Conservation (phyloP, 2,888 invertebrate genomes). For the Limnephilus rhombicus region DNA sequence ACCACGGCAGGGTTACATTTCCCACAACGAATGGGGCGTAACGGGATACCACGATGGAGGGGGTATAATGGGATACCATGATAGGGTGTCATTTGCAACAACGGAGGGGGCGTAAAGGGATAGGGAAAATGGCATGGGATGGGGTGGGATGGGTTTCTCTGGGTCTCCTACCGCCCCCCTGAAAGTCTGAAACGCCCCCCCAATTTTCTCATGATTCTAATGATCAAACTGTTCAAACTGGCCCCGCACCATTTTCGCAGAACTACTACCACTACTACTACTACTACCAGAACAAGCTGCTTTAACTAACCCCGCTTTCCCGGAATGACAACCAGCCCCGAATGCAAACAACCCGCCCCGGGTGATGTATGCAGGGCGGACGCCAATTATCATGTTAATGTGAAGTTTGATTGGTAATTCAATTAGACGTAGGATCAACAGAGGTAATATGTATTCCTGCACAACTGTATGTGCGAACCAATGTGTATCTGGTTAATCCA, state of each 20-base stretch:
- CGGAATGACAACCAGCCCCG: not conserved
- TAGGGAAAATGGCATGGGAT: too few species aligned
- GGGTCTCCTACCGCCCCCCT: too few species aligned
- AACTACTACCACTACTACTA: not conserved
- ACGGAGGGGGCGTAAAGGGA: too few species aligned
- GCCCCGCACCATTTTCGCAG: not conserved
- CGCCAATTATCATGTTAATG: conserved; percentile 59
- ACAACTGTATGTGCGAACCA: not conserved
- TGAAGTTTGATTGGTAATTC: conserved; percentile 59
- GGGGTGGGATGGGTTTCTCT: too few species aligned
- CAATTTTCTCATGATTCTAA: too few species aligned
- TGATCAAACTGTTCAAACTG: not conserved
- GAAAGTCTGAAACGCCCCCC: too few species aligned
- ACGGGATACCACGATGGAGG: too few species aligned
- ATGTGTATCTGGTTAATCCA: not conserved
- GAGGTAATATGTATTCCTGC: not conserved
- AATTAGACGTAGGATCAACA: conserved; percentile 43
- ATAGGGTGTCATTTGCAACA: too few species aligned
- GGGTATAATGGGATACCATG: too few species aligned
- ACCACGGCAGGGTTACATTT: too few species aligned
- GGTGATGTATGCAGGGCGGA: conserved; percentile 49
- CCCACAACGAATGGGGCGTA: too few species aligned
- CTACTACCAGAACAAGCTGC: not conserved
- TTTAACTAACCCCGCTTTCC: not conserved
- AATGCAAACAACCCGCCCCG: not conserved